A percentile compares a stretch with the other conserved stretches of the same genome.
These are phyloP conservation scores for Shinisaurus crocodilurus DNA, from an alignment of 2,113 vertebrate species.

Conservation along the genomic window DNA sequence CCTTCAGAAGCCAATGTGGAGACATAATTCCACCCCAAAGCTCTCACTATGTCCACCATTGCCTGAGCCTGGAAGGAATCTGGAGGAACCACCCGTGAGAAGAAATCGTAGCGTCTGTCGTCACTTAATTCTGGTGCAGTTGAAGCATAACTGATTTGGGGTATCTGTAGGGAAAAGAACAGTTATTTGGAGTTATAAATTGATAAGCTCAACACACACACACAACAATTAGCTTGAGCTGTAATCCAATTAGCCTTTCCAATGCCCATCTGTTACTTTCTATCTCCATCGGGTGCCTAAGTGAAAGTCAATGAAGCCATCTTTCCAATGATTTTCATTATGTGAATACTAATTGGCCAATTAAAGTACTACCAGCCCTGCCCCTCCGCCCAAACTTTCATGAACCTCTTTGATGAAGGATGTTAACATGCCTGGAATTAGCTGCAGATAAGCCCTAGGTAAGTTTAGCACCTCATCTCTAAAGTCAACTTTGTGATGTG, in stretches of 20 bases:
- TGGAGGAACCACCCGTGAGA: slow-evolving; percentile 97
- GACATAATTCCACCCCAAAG: slow-evolving; percentile 96
- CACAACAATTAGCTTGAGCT: slow-evolving; percentile 46
- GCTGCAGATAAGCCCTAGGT: background rate
- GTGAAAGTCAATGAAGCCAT: slow-evolving; percentile 26
- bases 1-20: slow-evolving; percentile 97
- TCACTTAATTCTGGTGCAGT: slow-evolving; percentile 97
- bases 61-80: slow-evolving; percentile 99
- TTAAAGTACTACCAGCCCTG: background rate
- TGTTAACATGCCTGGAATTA: background rate
- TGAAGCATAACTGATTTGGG: slow-evolving; percentile 98
- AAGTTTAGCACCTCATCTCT: background rate
- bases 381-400: background rate
- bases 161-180: slow-evolving; percentile 86
- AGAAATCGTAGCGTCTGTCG: slow-evolving; percentile 97
- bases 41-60: slow-evolving; percentile 98
- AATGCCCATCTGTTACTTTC: background rate
- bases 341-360: slow-evolving; percentile 16
- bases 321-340: slow-evolving; percentile 25
- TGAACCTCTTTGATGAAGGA: slow-evolving; percentile 9
- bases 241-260: background rate
- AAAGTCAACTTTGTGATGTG: background rate
- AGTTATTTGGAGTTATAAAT: slow-evolving; percentile 65
- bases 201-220: slow-evolving; percentile 50
- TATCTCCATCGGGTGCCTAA: background rate